Evolutionary conservation across 2,113 vertebrate species (phyloP).

Genomic region (Vidua macroura): DNA sequence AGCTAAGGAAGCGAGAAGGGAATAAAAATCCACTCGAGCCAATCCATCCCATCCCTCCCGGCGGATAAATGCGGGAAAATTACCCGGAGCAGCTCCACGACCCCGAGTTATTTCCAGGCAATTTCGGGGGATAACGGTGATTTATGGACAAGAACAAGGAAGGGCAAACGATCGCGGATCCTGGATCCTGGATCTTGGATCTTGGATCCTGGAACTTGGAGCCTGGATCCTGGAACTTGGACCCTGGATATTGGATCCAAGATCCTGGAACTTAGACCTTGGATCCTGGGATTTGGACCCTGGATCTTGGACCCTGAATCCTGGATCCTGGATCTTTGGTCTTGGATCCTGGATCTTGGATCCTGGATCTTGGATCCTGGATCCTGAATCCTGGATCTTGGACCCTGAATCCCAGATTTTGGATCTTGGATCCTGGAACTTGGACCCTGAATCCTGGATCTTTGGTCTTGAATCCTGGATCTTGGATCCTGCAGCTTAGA

Average conservation of each 20-base stretch:
- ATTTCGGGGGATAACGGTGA: background rate
- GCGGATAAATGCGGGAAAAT: background rate
- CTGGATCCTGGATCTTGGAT: background rate
- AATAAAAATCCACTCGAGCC: background rate
- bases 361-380: too few relatives aligned
- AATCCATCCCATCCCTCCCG: background rate
- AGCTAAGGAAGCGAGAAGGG: background rate
- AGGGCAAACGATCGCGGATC: background rate
- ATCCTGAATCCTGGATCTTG: background rate
- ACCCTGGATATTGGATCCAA: background rate
- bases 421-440: background rate
- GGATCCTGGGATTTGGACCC: background rate
- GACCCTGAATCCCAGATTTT: background rate
- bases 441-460: background rate
- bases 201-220: too few relatives aligned
- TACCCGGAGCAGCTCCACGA: background rate
- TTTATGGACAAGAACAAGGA: background rate
- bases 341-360: too few relatives aligned
- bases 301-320: too few relatives aligned
- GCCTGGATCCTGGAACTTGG: background rate
- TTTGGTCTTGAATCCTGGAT: background rate
- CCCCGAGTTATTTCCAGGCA: background rate
- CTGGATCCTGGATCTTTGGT: background rate
- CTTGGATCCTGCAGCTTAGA: too few relatives aligned
- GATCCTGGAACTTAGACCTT: background rate